These are phyloP conservation scores for Anoplophora glabripennis DNA, from an alignment of 1,140 invertebrate genomes.

Conservation along the genomic window DNA sequence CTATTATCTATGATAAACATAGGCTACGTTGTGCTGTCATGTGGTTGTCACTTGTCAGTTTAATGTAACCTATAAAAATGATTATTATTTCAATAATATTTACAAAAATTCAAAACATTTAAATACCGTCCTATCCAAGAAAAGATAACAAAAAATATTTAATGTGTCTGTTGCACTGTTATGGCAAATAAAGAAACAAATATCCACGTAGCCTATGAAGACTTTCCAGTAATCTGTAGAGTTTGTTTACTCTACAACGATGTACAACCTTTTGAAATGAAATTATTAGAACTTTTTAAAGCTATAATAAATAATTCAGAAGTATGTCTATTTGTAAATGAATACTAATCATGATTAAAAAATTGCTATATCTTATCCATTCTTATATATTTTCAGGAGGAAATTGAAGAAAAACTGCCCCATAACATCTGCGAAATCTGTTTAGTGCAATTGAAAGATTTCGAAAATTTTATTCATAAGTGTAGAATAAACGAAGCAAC, in stretches of 20 bases:
- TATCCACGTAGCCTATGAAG: not conserved
- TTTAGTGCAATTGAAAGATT: not conserved
- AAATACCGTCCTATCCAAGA: no score
- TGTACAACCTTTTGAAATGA: constrained; percentile 1
- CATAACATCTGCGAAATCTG: constrained; percentile 8
- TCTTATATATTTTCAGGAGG: not conserved
- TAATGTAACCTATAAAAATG: no score
- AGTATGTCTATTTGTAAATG: no score
- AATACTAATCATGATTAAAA: no score
- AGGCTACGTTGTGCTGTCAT: no score
- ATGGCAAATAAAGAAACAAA: not conserved
- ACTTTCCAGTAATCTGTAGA: constrained; percentile 9
- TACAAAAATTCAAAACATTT: no score
- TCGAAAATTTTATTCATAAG: constrained; percentile 2
- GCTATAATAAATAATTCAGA: constrained; percentile 1
- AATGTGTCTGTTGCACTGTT: no score
- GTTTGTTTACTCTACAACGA: constrained; percentile 7
- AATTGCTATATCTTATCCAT: no score
- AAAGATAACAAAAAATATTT: no score
- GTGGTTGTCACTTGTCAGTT: no score
- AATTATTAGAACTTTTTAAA: constrained; percentile 8
- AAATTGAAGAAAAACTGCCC: constrained; percentile 2
- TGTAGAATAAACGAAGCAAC: constrained; percentile 1
- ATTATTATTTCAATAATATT: no score
- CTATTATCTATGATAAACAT: no score